Percentiles rank a stretch among this genome's conserved stretches.
These are phyloP conservation scores for Scomberomorus guttatus DNA, from an alignment of 2,797 vertebrate species.

Conservation along the genomic window DNA sequence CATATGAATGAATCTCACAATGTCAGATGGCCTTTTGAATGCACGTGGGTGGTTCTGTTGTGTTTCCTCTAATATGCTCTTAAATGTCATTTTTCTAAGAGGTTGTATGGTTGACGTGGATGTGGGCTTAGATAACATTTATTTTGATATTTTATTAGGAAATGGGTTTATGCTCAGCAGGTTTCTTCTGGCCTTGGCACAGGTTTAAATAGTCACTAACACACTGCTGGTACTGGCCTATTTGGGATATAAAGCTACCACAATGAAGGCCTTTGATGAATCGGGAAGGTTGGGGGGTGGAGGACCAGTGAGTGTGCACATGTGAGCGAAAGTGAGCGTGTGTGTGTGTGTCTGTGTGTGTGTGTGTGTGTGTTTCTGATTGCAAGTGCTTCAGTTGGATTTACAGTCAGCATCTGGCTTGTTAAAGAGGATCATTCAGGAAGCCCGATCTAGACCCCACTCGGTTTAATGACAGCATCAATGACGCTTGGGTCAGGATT, in stretches of 20 bases:
- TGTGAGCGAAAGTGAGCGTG: slow-evolving; percentile 17
- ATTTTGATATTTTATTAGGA: slow-evolving; percentile 53
- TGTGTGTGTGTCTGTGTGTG: background rate
- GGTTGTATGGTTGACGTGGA: slow-evolving; percentile 16
- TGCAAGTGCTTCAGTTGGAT: slow-evolving; percentile 42
- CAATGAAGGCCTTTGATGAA: slow-evolving; percentile 66
- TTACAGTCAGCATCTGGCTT: slow-evolving; percentile 59
- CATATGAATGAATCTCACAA: background rate
- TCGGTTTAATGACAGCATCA: slow-evolving; percentile 49
- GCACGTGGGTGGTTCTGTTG: slow-evolving; percentile 36
- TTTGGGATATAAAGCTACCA: slow-evolving; percentile 62
- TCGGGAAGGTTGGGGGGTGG: slow-evolving; percentile 14
- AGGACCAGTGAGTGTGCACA: slow-evolving; percentile 18
- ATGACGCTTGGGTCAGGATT: slow-evolving; percentile 47
- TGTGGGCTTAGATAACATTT: slow-evolving; percentile 50
- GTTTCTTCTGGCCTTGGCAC: slow-evolving; percentile 54
- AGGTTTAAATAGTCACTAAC: slow-evolving; percentile 55
- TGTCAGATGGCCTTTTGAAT: slow-evolving; percentile 43
- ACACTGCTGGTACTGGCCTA: slow-evolving; percentile 44
- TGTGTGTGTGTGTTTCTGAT: slow-evolving; percentile 26
- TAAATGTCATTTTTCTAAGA: slow-evolving; percentile 53
- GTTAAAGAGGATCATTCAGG: slow-evolving; percentile 58
- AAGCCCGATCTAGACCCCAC: slow-evolving; percentile 35
- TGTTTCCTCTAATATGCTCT: slow-evolving; percentile 36
- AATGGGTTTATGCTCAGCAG: slow-evolving; percentile 44